Conservation (phyloP, 2,797 vertebrate species). For the Atherinosoma microstoma region DNA sequence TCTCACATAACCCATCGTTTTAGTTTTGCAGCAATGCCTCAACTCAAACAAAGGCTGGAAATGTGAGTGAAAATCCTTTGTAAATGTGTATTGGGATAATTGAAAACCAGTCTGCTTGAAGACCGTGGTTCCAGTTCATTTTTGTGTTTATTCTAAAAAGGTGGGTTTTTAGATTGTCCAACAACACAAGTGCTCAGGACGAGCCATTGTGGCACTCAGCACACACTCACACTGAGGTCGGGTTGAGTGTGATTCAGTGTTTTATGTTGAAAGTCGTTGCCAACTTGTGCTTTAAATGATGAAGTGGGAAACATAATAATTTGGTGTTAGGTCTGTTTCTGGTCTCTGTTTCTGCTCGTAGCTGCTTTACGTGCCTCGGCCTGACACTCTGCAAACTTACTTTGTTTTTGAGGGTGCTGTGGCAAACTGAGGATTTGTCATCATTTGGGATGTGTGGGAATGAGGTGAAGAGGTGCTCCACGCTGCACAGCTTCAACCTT, state of each 20-base stretch:
- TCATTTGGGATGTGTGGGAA: slow-evolving; percentile 18
- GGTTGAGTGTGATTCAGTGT: slow-evolving; percentile 33
- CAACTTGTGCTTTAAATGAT: slow-evolving; percentile 10
- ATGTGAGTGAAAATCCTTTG: slow-evolving; percentile 18
- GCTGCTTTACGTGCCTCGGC: slow-evolving; percentile 7
- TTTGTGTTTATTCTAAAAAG: slow-evolving; percentile 24
- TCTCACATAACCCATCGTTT: slow-evolving; percentile 9
- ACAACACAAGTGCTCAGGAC: slow-evolving; percentile 5
- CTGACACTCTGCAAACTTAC: slow-evolving; percentile 24
- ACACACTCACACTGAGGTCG: slow-evolving; percentile 12
- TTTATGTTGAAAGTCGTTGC: slow-evolving; percentile 13
- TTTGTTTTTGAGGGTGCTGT: slow-evolving; percentile 25
- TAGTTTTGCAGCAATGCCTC: slow-evolving; percentile 32
- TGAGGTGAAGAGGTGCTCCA: slow-evolving; percentile 71
- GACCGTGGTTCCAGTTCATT: slow-evolving; percentile 1
- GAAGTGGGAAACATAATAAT: slow-evolving; percentile 12
- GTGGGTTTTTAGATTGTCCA: slow-evolving; percentile 14
- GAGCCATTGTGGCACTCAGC: slow-evolving; percentile 2
- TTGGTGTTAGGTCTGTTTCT: slow-evolving; percentile 27
- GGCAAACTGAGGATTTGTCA: slow-evolving; percentile 21
- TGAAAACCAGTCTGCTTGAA: slow-evolving; percentile 23
- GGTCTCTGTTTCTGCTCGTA: slow-evolving; percentile 11
- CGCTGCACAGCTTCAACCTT: slow-evolving; percentile 50
- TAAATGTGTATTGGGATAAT: slow-evolving; percentile 10
- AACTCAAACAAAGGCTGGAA: slow-evolving; percentile 31